Evolutionary conservation across 2,797 vertebrate species (phyloP).

Genomic region (Tokudaia muenninki): DNA sequence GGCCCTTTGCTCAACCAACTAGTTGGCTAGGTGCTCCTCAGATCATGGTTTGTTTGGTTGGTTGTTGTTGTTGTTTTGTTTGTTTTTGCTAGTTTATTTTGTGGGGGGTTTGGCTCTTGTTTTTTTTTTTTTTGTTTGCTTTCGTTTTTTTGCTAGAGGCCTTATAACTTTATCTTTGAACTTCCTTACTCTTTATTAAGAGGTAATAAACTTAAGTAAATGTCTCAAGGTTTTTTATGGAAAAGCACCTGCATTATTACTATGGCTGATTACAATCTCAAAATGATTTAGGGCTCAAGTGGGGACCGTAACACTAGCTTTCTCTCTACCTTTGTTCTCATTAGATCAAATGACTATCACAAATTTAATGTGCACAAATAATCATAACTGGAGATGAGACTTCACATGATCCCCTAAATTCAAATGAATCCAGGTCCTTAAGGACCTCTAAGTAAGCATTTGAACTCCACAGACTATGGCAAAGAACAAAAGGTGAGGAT

Average conservation of each 20-base stretch:
- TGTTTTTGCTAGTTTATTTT: background rate
- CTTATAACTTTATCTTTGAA: background rate
- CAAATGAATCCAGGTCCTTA: background rate
- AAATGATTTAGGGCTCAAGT: background rate
- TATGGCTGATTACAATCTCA: background rate
- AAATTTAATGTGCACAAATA: background rate
- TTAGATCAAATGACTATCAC: background rate
- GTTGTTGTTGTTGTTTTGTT: background rate
- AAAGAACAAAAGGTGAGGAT: background rate
- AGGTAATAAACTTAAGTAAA: background rate
- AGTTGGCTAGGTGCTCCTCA: rapidly evolving
- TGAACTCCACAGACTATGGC: background rate
- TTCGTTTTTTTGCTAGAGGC: background rate
- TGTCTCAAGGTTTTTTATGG: background rate
- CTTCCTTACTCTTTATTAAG: background rate
- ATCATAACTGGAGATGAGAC: background rate
- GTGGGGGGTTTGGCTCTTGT: background rate
- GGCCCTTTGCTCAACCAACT: background rate
- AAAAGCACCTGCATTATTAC: background rate
- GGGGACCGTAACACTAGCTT: background rate
- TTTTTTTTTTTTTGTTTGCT: background rate
- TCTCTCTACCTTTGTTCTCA: background rate
- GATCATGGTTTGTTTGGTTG: background rate
- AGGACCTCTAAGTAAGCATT: background rate
- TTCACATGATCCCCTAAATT: background rate